Percentiles rank a stretch among this genome's conserved stretches.
Evolutionary conservation across 2,888 invertebrate species (phyloP).

Genomic region (Acanthacorydalis orientalis): DNA sequence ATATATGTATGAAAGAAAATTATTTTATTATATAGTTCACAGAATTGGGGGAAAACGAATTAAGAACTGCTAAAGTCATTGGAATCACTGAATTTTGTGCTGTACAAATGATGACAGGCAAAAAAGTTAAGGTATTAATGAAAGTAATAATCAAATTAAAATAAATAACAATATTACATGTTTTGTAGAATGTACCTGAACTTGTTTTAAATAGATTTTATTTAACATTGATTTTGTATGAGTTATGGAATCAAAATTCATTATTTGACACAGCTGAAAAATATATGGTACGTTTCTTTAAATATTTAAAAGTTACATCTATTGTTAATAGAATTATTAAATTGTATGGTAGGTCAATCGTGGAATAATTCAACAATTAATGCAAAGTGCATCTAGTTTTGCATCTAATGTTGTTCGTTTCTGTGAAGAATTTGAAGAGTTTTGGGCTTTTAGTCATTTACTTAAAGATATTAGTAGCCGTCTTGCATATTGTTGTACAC

Average conservation of each 20-base stretch:
- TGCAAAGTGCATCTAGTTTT: conserved; percentile 52
- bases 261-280: conserved; percentile 52
- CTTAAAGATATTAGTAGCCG: conserved; percentile 54
- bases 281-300: conserved; percentile 38
- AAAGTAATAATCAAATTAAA: neutral
- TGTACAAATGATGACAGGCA: conserved; percentile 48
- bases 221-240: conserved; percentile 67
- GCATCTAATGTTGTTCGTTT: conserved; percentile 63
- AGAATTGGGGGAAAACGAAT: conserved; percentile 41
- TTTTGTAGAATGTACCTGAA: conserved; percentile 37
- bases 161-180: conserved; percentile 2
- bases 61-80: conserved; percentile 51
- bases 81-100: conserved; percentile 65
- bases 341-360: conserved; percentile 35
- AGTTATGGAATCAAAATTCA: conserved; percentile 52
- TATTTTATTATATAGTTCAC: conserved; percentile 33
- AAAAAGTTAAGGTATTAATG: conserved; percentile 38
- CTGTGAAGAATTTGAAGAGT: conserved; percentile 59
- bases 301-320: neutral
- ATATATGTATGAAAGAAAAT: conserved; percentile 1
- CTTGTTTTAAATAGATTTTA: conserved; percentile 63
- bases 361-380: conserved; percentile 63
- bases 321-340: neutral
- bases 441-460: conserved; percentile 70
- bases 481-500: conserved; percentile 65